phyloP scores from a whole-genome alignment of 2,113 vertebrate species.

The Notarius quadriscutis region DNA sequence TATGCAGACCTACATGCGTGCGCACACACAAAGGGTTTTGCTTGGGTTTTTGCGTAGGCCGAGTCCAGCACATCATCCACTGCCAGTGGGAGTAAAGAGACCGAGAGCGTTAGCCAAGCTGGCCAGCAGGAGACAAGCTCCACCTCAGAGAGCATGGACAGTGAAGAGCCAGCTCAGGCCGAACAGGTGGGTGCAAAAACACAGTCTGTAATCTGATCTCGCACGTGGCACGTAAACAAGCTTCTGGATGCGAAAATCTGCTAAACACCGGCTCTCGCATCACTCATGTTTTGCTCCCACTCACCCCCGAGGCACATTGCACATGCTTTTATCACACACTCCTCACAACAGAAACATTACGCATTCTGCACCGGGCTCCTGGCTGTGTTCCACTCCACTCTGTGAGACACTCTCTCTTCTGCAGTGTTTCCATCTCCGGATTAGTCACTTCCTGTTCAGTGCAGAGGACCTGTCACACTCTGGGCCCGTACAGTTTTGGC shows the following conservation, averaged over 20 bases:
- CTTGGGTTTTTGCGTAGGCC: conserved; percentile 59
- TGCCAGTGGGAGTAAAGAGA: conserved; percentile 50
- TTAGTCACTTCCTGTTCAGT: conserved; percentile 16
- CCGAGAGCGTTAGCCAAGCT: conserved; percentile 36
- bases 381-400: conserved; percentile 7
- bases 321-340: background rate
- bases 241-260: background rate
- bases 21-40: background rate
- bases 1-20: background rate
- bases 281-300: background rate
- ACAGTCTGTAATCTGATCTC: background rate
- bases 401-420: background rate
- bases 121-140: conserved; percentile 40
- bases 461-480: background rate
- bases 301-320: background rate
- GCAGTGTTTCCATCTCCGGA: conserved; percentile 22
- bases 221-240: background rate
- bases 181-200: conserved; percentile 62
- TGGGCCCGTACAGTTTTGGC: background rate
- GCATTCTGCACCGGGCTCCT: background rate
- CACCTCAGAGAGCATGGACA: conserved; percentile 37
- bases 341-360: background rate
- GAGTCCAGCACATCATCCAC: conserved; percentile 66
- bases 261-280: background rate
- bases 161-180: conserved; percentile 30